Evolutionary conservation across 64 coral and sea anemone species (phyloP).

Genomic region (Pocillopora verrucosa): DNA sequence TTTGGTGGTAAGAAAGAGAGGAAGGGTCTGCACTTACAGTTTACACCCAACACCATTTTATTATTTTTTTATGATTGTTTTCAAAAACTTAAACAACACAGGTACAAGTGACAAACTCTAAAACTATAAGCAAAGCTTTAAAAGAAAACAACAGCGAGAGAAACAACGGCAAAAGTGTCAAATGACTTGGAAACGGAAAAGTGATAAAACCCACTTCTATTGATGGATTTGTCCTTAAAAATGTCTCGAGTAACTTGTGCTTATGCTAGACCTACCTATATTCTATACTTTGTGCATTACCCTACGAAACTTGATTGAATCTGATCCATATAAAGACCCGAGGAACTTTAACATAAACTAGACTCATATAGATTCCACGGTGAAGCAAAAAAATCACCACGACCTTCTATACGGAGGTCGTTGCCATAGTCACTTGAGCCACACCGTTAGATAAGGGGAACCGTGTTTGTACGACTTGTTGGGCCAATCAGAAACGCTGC

Average conservation of each 20-base stretch:
- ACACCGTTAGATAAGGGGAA: constrained; percentile 54
- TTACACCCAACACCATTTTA: not conserved
- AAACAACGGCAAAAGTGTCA: too few relatives aligned
- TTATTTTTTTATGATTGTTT: not conserved
- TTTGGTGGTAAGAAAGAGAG: too few relatives aligned
- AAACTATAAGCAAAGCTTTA: not conserved
- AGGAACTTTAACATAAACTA: not conserved
- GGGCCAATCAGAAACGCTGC: constrained; percentile 65
- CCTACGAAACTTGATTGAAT: too few relatives aligned
- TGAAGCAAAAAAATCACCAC: not conserved
- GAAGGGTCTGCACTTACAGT: too few relatives aligned
- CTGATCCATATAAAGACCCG: too few relatives aligned
- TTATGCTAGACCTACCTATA: too few relatives aligned
- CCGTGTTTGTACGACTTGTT: constrained; percentile 53
- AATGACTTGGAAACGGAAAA: not conserved
- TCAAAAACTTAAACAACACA: not conserved
- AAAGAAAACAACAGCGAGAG: not conserved
- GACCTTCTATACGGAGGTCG: not conserved
- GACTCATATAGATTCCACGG: too few relatives aligned
- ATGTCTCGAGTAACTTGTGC: too few relatives aligned
- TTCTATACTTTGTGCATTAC: too few relatives aligned
- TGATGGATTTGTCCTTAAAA: too few relatives aligned
- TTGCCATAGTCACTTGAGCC: constrained; percentile 53
- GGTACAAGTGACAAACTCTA: not conserved
- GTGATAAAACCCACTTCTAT: not conserved